phyloP scores from a whole-genome alignment of 2,888 invertebrate genomes.

The Teinopalpus imperialis region DNA sequence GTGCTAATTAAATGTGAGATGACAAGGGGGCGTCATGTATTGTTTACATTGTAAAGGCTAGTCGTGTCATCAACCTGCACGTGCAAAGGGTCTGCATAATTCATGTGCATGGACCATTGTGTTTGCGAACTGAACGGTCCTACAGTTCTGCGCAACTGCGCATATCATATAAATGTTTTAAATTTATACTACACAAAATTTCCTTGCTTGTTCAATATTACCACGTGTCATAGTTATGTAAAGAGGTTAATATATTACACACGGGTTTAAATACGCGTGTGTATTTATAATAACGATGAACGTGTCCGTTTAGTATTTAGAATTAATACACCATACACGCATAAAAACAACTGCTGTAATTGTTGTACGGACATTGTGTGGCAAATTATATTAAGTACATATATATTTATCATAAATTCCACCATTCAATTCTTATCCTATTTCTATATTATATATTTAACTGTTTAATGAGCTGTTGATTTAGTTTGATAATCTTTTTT shows the following conservation, averaged over 20 bases:
- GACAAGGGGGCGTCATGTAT: conserved; percentile 28
- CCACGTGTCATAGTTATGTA: conserved; percentile 23
- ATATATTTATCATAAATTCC: too few species aligned
- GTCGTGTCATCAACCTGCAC: conserved; percentile 60
- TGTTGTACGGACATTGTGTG: too few species aligned
- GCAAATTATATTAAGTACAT: too few species aligned
- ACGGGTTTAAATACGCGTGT: conserved; percentile 7
- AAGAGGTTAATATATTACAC: conserved; percentile 13
- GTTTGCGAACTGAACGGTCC: conserved; percentile 23
- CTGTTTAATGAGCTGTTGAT: too few species aligned
- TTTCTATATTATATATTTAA: too few species aligned
- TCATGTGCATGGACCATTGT: conserved; percentile 56
- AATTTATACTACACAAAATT: conserved; percentile 18
- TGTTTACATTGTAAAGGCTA: conserved; percentile 28
- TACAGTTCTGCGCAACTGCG: conserved; percentile 21
- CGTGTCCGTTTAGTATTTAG: conserved; percentile 5
- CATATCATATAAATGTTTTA: conserved; percentile 19
- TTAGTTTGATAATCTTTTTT: too few species aligned
- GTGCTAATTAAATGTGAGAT: conserved; percentile 43
- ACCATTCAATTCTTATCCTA: too few species aligned
- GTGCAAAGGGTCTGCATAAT: conserved; percentile 59
- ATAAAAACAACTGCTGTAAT: neutral
- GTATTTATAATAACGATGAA: conserved; percentile 12
- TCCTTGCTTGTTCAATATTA: conserved; percentile 14
- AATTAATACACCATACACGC: neutral